Base-by-base conservation (phyloP, 92 coral and sea anemone species). In the Zoanthus sansibaricus region DNA sequence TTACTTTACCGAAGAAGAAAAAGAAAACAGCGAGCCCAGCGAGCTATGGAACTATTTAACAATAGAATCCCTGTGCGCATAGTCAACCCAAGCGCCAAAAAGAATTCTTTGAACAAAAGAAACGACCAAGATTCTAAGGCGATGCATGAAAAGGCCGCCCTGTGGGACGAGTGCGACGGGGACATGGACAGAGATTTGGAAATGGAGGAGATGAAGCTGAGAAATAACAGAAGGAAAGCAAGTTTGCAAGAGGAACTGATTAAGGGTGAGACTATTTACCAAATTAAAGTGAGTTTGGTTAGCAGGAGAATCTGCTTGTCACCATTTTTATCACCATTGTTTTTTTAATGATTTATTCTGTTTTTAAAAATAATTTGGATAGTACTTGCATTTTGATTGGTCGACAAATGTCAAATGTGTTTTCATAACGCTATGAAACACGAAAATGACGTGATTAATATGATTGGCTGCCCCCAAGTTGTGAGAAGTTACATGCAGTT, bases 21-120 rank as follows among this genome's bases (percentile, higher is more conserved):
- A 64, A 92, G 83, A 74, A 84, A 88, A 79, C 87, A 83, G 32
- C 79, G 75, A 52, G 91, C 88, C 42, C 91, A 77, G 71, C 71
- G 84, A 44, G 89, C 86, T 55, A 58, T 88, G 49, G 84, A 84
- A 4, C 21, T 69, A 7, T 89, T 91, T 5, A 70, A 79, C 71
- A 86, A 88, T 45, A 80, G 85, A 31, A 82, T 86, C 82, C 90
- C 97, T 13, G 78, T 92, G 46, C 91, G 99, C 44, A 94, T 97
- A 58, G 90, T 97, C 59, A 97, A 97, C 80, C 92, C 98, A 3
- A 75, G 92, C 86, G 69, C 25, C 7, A 97, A 97, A 89, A 93
- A 93, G 79, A 94, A 90, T 64, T 93, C 98, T 8, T 74, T 95
- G 68, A 94, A 92, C 91, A 86, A 94, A 48, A 83, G 93, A 25